Evolutionary conservation across 1,140 invertebrate species (phyloP).

Genomic region (Caenorhabditis brenneri): DNA sequence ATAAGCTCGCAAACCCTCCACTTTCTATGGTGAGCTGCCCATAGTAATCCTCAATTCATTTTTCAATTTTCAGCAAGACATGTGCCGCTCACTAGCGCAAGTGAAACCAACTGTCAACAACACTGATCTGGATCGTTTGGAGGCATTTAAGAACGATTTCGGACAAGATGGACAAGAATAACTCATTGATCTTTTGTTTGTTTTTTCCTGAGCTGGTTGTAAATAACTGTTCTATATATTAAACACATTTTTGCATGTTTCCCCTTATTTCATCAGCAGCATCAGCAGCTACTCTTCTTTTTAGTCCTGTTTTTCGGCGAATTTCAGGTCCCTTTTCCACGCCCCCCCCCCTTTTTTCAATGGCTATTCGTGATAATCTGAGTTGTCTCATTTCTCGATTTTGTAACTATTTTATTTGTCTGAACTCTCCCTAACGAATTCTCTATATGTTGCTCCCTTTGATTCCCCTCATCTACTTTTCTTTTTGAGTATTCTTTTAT

Average conservation of each 20-base stretch:
- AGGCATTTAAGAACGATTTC: slow-evolving; percentile 96
- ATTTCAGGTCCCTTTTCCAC: background rate
- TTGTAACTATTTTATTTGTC: background rate
- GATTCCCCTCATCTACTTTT: too few relatives aligned
- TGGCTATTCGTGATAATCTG: too few relatives aligned
- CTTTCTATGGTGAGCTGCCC: slow-evolving; percentile 89
- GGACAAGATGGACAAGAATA: slow-evolving; percentile 85
- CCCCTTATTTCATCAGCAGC: too few relatives aligned
- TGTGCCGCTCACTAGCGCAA: slow-evolving; percentile 86
- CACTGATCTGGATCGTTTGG: slow-evolving; percentile 89
- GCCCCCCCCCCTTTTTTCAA: too few relatives aligned
- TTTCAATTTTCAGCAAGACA: slow-evolving; percentile 83
- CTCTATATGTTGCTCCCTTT: too few relatives aligned
- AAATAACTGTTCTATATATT: slow-evolving; percentile 23
- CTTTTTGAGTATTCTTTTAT: background rate
- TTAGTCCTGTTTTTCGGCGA: background rate
- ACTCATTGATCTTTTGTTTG: background rate
- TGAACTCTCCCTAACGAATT: background rate
- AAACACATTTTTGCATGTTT: background rate
- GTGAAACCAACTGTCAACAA: slow-evolving; percentile 98
- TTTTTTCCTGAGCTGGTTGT: slow-evolving; percentile 4
- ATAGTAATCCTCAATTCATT: too few relatives aligned
- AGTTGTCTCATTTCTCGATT: too few relatives aligned
- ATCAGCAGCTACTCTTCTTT: background rate
- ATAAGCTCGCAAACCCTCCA: slow-evolving; percentile 93